These are phyloP conservation scores for Eidolon helvum DNA, from an alignment of 2,113 vertebrate genomes.

Conservation along the genomic window DNA sequence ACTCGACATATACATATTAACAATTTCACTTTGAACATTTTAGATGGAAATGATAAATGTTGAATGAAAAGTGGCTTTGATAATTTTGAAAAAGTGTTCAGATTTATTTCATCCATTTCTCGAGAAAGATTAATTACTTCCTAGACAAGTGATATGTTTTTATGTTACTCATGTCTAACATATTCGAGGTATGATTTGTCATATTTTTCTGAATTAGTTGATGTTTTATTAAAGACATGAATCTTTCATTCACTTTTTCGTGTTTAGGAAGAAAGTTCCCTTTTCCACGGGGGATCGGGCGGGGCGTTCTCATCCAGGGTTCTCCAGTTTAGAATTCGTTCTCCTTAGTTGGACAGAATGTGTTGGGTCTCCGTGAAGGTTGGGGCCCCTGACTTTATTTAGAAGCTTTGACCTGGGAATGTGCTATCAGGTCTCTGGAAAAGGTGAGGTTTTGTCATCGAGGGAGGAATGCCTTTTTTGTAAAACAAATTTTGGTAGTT, in stretches of 20 bases:
- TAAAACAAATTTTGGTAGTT: conserved; percentile 28
- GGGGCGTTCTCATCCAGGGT: not conserved
- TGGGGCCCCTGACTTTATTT: not conserved
- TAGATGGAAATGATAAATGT: conserved; percentile 2
- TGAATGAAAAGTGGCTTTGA: conserved; percentile 16
- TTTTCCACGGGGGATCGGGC: not conserved
- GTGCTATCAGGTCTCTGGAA: not conserved
- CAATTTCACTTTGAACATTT: not conserved
- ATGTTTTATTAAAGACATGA: not conserved
- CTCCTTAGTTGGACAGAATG: not conserved
- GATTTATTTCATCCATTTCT: not conserved
- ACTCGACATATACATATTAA: not conserved
- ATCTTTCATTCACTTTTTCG: not conserved
- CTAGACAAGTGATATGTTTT: not conserved
- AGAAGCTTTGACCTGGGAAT: not conserved
- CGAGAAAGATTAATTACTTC: not conserved
- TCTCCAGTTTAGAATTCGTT: not conserved
- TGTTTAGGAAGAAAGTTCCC: not conserved
- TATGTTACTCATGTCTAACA: not conserved
- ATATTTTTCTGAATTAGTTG: not conserved
- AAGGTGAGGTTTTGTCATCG: not conserved
- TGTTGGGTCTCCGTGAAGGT: not conserved
- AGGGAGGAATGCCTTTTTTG: not conserved
- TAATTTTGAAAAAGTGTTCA: conserved; percentile 3
- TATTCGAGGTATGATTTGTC: not conserved